Evolutionary conservation across 2,113 vertebrate genomes (phyloP).

Genomic region (Orcinus orca): DNA sequence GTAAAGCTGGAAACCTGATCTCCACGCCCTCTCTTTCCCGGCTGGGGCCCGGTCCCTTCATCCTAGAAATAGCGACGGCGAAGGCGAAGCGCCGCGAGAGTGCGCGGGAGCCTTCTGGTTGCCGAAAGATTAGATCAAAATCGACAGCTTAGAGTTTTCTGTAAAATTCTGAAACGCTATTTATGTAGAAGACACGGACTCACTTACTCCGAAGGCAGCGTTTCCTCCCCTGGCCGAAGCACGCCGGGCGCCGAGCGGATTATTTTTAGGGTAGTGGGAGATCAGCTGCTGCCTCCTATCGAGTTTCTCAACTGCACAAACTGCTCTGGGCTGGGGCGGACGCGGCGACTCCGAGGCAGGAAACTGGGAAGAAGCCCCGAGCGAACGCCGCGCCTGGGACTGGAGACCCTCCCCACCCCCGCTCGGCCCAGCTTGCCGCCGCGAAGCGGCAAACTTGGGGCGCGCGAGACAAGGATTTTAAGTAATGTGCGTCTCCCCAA

Average conservation of each 20-base stretch:
- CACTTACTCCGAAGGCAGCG: conserved; percentile 73
- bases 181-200: conserved; percentile 24
- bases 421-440: not conserved
- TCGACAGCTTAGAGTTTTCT: conserved; percentile 64
- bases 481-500: not conserved
- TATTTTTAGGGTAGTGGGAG: conserved; percentile 94
- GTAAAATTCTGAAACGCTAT: not conserved
- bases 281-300: conserved; percentile 93
- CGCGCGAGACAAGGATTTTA: not conserved
- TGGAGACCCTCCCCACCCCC: conserved; percentile 66
- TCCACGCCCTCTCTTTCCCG: not conserved
- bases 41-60: not conserved
- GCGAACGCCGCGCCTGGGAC: conserved; percentile 65
- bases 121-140: conserved; percentile 65
- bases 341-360: conserved; percentile 70
- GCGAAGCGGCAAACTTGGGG: not conserved
- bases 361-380: conserved; percentile 77
- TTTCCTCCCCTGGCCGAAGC: conserved; percentile 69
- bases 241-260: conserved; percentile 78
- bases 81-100: conserved; percentile 19
- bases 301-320: conserved; percentile 85
- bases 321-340: conserved; percentile 62
- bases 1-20: conserved; percentile 41
- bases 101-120: conserved; percentile 47
- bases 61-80: not conserved